Conservation (phyloP, 2,888 invertebrate genomes). For the Eupeodes luniger region DNA sequence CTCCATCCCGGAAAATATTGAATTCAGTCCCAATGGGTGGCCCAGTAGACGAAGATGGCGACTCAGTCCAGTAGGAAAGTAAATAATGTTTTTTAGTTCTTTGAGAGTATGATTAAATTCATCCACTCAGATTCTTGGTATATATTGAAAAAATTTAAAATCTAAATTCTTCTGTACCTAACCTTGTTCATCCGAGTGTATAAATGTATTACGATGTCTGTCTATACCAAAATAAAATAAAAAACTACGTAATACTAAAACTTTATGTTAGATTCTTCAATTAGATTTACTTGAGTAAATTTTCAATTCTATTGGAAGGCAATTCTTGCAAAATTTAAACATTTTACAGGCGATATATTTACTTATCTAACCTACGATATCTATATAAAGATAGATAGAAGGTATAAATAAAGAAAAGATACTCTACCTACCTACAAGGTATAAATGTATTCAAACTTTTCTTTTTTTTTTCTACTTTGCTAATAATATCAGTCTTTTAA, state of each 20-base stretch:
- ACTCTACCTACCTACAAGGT: background rate
- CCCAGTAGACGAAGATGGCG: too few relatives aligned
- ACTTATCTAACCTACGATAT: background rate
- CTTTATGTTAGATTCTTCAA: background rate
- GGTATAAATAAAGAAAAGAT: background rate
- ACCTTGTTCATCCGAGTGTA: background rate
- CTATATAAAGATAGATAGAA: background rate
- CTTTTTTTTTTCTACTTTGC: background rate
- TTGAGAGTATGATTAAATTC: too few relatives aligned
- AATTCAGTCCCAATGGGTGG: too few relatives aligned
- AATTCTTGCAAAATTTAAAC: background rate
- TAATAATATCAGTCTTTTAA: conserved; percentile 4
- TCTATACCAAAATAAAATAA: background rate
- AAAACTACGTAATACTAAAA: background rate
- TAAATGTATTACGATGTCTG: background rate
- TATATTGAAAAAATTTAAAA: too few relatives aligned
- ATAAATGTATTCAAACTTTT: background rate
- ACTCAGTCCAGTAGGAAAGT: too few relatives aligned
- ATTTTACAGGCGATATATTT: conserved; percentile 20
- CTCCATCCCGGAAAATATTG: too few relatives aligned
- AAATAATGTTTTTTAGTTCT: too few relatives aligned
- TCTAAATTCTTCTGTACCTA: background rate
- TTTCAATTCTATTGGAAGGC: conserved; percentile 4
- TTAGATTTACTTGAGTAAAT: background rate
- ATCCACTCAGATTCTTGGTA: too few relatives aligned